Evolutionary conservation across 2,888 invertebrate genomes (phyloP).

Genomic region (Zhengitettix transpicula): DNA sequence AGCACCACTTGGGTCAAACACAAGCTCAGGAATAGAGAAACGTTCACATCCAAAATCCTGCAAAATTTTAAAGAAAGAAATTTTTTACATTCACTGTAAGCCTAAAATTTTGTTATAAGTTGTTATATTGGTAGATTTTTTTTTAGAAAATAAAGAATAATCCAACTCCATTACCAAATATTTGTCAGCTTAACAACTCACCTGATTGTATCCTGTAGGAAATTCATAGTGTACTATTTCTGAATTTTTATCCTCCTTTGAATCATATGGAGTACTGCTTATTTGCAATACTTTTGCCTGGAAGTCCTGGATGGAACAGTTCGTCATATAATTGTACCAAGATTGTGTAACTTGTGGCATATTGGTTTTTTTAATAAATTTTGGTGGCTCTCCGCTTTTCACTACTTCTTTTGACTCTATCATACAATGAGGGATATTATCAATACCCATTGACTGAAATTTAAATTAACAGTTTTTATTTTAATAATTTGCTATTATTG

Average conservation of each 20-base stretch:
- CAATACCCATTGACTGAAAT: slow-evolving; percentile 41
- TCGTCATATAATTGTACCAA: slow-evolving; percentile 94
- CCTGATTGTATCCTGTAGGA: slow-evolving; percentile 89
- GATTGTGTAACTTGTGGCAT: slow-evolving; percentile 73
- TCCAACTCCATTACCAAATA: too few species aligned
- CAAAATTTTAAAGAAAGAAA: too few species aligned
- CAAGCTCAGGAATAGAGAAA: too few species aligned
- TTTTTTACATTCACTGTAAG: too few species aligned
- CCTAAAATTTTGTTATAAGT: too few species aligned
- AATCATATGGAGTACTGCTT: slow-evolving; percentile 81
- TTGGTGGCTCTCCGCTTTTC: slow-evolving; percentile 73
- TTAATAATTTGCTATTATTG: background rate
- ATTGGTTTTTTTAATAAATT: slow-evolving; percentile 58
- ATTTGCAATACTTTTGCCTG: slow-evolving; percentile 58
- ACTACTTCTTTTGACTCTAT: slow-evolving; percentile 76
- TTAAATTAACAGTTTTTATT: background rate
- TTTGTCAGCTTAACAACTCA: slow-evolving; percentile 8
- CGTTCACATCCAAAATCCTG: too few species aligned
- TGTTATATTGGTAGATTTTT: too few species aligned
- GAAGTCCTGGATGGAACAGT: slow-evolving; percentile 49
- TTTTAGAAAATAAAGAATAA: too few species aligned
- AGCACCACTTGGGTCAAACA: too few species aligned
- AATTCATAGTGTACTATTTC: slow-evolving; percentile 95
- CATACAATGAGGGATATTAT: slow-evolving; percentile 61
- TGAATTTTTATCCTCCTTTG: slow-evolving; percentile 65